Evolutionary conservation across 2,113 vertebrate genomes (phyloP).

Genomic region (Vidua chalybeata): DNA sequence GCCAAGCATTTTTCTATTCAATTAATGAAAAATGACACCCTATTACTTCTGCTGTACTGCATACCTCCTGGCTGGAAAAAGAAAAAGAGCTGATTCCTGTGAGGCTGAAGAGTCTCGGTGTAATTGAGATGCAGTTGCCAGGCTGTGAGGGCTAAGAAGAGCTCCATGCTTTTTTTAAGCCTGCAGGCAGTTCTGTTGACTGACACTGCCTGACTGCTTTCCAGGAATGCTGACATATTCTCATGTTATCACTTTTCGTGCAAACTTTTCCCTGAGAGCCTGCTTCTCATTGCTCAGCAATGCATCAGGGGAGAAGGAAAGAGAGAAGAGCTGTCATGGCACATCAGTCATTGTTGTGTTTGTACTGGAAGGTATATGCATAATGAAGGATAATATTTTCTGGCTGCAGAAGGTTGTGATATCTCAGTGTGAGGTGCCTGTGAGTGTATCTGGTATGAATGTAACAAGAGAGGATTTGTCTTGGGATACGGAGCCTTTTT

Average conservation of each 20-base stretch:
- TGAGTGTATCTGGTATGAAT: neutral
- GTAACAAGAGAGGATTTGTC: constrained; percentile 45
- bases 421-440: constrained; percentile 1
- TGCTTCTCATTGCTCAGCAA: neutral
- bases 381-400: constrained; percentile 55
- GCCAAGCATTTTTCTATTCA: neutral
- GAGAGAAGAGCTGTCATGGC: constrained; percentile 51
- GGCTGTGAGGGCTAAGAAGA: neutral
- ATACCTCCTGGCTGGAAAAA: neutral
- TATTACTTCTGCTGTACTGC: neutral
- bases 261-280: neutral
- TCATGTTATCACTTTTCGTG: constrained; percentile 55
- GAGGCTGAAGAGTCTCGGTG: neutral
- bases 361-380: constrained; percentile 36
- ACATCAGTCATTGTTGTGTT: constrained; percentile 33
- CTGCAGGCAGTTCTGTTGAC: constrained; percentile 51
- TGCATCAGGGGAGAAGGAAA: neutral
- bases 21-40: neutral
- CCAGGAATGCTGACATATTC: constrained; percentile 56
- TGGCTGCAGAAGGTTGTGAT: constrained; percentile 30
- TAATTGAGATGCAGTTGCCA: neutral
- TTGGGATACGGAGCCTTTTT: constrained; percentile 43
- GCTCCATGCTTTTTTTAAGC: neutral
- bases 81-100: neutral
- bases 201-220: constrained; percentile 7